A percentile compares a stretch with the other conserved stretches of the same genome.
Evolutionary conservation across 2,888 invertebrate species (phyloP).

Genomic region (Hirtodrosophila alboralis): DNA sequence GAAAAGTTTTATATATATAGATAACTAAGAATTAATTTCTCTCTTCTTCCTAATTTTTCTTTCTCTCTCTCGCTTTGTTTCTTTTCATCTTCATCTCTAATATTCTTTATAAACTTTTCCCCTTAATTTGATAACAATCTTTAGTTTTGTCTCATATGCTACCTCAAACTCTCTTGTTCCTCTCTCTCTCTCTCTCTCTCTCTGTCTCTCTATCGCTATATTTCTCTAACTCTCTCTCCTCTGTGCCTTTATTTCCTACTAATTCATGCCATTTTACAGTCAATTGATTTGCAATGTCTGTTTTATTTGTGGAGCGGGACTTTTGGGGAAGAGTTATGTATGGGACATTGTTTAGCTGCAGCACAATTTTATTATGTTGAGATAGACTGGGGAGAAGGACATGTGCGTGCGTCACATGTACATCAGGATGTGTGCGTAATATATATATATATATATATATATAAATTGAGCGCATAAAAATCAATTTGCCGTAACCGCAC

Average conservation of each 20-base stretch:
- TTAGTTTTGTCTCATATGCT: too few species aligned
- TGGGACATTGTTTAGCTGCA: slow-evolving; percentile 23
- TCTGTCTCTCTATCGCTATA: too few species aligned
- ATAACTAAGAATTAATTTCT: too few species aligned
- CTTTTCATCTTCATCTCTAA: too few species aligned
- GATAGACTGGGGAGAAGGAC: slow-evolving; percentile 15
- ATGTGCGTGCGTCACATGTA: not conserved
- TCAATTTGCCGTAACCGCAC: slow-evolving; percentile 78
- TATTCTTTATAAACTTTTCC: too few species aligned
- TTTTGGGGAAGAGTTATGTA: slow-evolving; percentile 19
- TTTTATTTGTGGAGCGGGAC: slow-evolving; percentile 11
- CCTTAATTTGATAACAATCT: too few species aligned
- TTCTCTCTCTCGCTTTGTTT: too few species aligned
- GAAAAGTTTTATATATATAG: too few species aligned
- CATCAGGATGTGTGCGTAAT: slow-evolving; percentile 12
- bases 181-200: not conserved
- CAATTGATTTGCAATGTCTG: slow-evolving; percentile 64
- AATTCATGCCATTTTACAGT: slow-evolving; percentile 64
- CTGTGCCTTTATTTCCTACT: slow-evolving; percentile 2
- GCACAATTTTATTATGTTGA: slow-evolving; percentile 42
- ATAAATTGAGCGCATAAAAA: slow-evolving; percentile 77
- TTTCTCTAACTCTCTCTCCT: slow-evolving; percentile 3
- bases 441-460: slow-evolving; percentile 53
- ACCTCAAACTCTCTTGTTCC: not conserved
- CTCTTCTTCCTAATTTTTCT: too few species aligned